Percentiles rank a stretch among this genome's conserved stretches.
These are phyloP conservation scores for Pseudachorutes palmiensis DNA, from an alignment of 1,140 invertebrate species.

Conservation along the genomic window DNA sequence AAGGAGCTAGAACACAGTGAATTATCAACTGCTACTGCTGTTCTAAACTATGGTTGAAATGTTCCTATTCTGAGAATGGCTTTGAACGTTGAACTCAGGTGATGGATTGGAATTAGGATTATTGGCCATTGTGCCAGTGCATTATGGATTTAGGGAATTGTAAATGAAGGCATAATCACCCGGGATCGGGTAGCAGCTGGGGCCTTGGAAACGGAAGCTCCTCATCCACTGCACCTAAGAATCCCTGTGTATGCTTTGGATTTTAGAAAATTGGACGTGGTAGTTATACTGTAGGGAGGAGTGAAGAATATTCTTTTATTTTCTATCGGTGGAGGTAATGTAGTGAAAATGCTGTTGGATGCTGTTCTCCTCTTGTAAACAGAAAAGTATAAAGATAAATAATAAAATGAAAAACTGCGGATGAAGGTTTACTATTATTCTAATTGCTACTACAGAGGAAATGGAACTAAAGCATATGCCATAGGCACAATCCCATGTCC, in stretches of 20 bases:
- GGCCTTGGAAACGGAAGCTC: slow-evolving; percentile 2
- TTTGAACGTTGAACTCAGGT: slow-evolving; percentile 9
- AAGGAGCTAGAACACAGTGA: no score
- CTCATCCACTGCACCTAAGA: not conserved
- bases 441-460: not conserved
- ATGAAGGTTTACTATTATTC: not conserved
- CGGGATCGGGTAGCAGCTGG: not conserved
- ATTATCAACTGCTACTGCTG: no score
- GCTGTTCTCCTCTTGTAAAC: no score
- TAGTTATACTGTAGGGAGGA: not conserved
- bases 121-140: not conserved
- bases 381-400: no score
- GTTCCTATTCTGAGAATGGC: no score
- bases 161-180: slow-evolving; percentile 3
- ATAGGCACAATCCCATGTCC: no score
- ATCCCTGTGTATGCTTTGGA: not conserved
- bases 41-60: no score
- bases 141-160: slow-evolving; percentile 2
- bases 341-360: not conserved
- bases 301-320: not conserved
- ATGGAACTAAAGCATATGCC: no score
- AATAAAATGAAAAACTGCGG: not conserved
- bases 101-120: not conserved
- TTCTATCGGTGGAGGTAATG: not conserved
- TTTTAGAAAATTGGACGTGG: not conserved